phyloP scores from a whole-genome alignment of 1,140 invertebrate genomes.

The Aporrectodea caliginosa region DNA sequence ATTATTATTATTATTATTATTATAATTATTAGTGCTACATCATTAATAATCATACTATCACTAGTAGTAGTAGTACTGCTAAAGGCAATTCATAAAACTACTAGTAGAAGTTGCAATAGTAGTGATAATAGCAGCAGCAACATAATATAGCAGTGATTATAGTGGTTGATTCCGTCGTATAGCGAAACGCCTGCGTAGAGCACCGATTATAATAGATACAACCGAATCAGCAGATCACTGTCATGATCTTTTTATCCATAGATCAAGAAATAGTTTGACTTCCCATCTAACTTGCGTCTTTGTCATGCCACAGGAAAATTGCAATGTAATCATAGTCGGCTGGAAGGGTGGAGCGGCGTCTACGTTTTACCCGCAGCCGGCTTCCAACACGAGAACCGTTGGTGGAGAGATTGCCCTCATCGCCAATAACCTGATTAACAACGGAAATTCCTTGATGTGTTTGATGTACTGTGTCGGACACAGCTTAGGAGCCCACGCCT shows the following conservation, averaged over 20 bases:
- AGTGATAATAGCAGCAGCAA: not conserved
- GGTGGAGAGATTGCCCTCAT: conserved; percentile 57
- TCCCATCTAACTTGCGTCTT: not conserved
- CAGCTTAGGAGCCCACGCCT: conserved; percentile 50
- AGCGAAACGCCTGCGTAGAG: not conserved
- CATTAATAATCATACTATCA: too few relatives aligned
- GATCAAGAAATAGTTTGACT: not conserved
- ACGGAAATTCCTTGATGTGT: not conserved
- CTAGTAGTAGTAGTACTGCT: too few relatives aligned
- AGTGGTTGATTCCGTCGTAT: not conserved
- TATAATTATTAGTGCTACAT: too few relatives aligned
- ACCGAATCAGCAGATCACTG: not conserved
- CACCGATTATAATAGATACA: not conserved
- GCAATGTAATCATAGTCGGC: conserved; percentile 70
- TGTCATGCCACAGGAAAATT: not conserved
- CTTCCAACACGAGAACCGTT: conserved; percentile 32
- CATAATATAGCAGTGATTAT: too few relatives aligned
- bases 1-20: too few relatives aligned
- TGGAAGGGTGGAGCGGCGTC: conserved; percentile 28
- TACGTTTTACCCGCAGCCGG: conserved; percentile 56
- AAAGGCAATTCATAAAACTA: too few relatives aligned
- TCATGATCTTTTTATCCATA: too few relatives aligned
- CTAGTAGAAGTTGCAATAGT: too few relatives aligned
- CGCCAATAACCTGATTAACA: conserved; percentile 14
- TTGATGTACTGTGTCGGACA: conserved; percentile 49